Percentiles rank a stretch among this genome's conserved stretches.
Evolutionary conservation across 2,113 vertebrate species (phyloP).

Genomic region (Syngnathus typhle): DNA sequence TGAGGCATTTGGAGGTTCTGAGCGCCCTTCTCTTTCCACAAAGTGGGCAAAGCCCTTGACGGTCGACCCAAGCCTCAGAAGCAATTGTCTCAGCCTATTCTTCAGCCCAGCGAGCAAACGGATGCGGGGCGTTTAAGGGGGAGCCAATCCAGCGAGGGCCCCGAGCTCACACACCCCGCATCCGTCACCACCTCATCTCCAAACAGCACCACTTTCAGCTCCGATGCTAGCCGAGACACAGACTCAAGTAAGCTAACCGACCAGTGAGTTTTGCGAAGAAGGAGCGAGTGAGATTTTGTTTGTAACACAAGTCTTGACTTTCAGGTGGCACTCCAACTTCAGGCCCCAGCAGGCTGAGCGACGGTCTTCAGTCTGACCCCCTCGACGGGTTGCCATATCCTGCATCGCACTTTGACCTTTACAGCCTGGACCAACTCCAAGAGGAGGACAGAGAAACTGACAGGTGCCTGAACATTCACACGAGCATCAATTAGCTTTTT

Average conservation of each 20-base stretch:
- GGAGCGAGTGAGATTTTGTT: neutral
- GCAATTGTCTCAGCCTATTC: conserved; percentile 74
- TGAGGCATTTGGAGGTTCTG: neutral
- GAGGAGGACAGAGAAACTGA: conserved; percentile 89
- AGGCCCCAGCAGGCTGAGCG: conserved; percentile 71
- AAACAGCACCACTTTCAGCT: conserved; percentile 61
- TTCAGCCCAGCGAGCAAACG: conserved; percentile 75
- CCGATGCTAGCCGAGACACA: conserved; percentile 69
- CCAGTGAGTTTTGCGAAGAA: neutral
- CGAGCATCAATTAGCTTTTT: neutral
- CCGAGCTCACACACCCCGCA: conserved; percentile 67
- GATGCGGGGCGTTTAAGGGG: conserved; percentile 73
- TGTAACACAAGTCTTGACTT: neutral
- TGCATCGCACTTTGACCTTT: conserved; percentile 75
- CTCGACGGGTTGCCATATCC: conserved; percentile 74
- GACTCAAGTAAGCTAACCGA: conserved; percentile 54
- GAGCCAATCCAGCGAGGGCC: conserved; percentile 78
- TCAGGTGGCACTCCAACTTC: conserved; percentile 32
- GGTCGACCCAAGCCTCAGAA: conserved; percentile 80
- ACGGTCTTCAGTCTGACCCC: conserved; percentile 72
- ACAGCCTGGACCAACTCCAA: conserved; percentile 80
- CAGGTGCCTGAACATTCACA: conserved; percentile 66
- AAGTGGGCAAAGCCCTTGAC: conserved; percentile 81
- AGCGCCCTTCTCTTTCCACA: conserved; percentile 5
- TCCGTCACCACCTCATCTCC: conserved; percentile 67